phyloP scores from a whole-genome alignment of 2,797 vertebrate genomes.

The Schizopygopsis pylzovi region DNA sequence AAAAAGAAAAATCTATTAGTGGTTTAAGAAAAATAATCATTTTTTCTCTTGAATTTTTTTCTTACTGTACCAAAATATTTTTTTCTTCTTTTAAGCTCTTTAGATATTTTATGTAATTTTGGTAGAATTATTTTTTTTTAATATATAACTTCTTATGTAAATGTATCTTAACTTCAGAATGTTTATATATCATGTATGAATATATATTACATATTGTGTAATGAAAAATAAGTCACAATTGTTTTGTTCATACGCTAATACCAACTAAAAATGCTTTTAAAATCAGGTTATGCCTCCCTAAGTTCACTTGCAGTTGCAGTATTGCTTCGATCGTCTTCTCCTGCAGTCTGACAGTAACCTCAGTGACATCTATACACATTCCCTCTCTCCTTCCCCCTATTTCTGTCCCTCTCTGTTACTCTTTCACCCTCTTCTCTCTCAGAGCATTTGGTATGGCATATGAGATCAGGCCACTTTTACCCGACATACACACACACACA shows the following conservation, averaged over 20 bases:
- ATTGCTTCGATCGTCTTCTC: background rate
- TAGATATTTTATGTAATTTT: background rate
- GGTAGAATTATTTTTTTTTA: background rate
- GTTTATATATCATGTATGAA: background rate
- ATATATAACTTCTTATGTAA: background rate
- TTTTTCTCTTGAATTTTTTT: background rate
- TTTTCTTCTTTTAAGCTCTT: background rate
- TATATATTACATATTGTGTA: background rate
- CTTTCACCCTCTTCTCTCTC: slow-evolving; percentile 50
- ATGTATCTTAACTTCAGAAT: background rate
- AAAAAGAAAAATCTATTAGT: background rate
- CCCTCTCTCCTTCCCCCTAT: slow-evolving; percentile 20
- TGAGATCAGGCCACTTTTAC: slow-evolving; percentile 44
- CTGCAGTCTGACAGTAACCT: background rate
- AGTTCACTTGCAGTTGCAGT: background rate
- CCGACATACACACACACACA: slow-evolving; percentile 32
- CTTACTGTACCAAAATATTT: background rate
- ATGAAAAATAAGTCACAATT: background rate
- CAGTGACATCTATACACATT: slow-evolving; percentile 19
- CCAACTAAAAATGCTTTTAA: background rate
- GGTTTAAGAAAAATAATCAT: background rate
- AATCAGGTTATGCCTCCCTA: background rate
- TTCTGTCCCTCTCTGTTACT: slow-evolving; percentile 50
- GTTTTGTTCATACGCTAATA: background rate
- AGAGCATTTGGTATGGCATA: slow-evolving; percentile 47